Base-by-base conservation (phyloP, 2,888 invertebrate genomes). In the Marasmarcha lunaedactyla region DNA sequence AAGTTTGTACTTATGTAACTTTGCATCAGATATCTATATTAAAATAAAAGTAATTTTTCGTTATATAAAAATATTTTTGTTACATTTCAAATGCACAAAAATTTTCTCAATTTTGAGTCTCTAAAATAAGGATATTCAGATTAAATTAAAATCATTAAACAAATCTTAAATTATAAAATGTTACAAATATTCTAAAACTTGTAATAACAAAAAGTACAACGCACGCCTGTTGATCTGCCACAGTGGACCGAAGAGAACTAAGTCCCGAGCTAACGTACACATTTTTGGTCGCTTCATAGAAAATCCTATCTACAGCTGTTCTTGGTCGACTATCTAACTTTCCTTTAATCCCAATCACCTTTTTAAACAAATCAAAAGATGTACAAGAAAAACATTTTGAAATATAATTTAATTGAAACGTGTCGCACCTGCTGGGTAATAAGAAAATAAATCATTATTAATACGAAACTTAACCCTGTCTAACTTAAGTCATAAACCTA, bases 1-100 rank as follows among this genome's bases (percentile, higher is more conserved):
- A 61, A 59, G 66, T 79, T 79, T 79, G 79, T 81, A 81, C 79
- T 79, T 71, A 71, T 62, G 54, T 61, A 60, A 67, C 63, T 57
- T 65, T 56, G 54, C 60, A 54, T 63, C 52, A 57, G 55, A 60
- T 59, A 58, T 45, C 51, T 51, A 49, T 48, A 55, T 57, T 52
- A 58, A 70, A 68, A 63, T 63, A 61, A 63, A 49, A 57, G 58
- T 57, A 58, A 57, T 51, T 59, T 59, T 60, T 57, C 60, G 63
- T 65, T 61, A 64, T 81, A 81, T 64, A 81, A 81, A 81, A 81
- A 81, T 81, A 81, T 76, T 58, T 55, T 62, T 64, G 54, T 57
- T 54, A 57, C 43, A 71, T 68, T 69, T 69, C 65, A 59, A 63
- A 66, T 58, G 57, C 65, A 69, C 74, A 71, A 70, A 60, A 25